Base-by-base conservation (phyloP, 2,888 invertebrate genomes). In the Cephonodes hylas region DNA sequence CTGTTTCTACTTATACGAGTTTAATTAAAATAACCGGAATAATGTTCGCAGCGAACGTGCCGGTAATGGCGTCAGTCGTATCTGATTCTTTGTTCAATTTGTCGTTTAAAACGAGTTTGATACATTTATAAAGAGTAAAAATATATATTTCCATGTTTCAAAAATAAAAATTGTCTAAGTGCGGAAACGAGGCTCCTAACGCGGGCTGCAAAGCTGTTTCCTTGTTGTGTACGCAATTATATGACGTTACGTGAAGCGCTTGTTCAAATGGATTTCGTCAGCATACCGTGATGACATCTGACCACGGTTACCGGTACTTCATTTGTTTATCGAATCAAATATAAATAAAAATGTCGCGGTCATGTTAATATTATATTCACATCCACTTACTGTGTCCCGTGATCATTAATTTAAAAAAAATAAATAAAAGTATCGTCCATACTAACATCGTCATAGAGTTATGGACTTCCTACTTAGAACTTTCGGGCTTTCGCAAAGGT, bases 401-500 rank as follows among this genome's bases (percentile, higher is more conserved):
- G n/a, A n/a, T n/a, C n/a, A n/a, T n/a, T n/a, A n/a, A n/a, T n/a
- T n/a, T n/a, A n/a, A n/a, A n/a, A n/a, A n/a, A n/a, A n/a, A n/a
- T n/a, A n/a, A n/a, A n/a, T n/a, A n/a, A 48, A 46, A 53, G 27
- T 31, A 53, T 3, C 27, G 64, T 84, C 83, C 80, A 77, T 61
- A 46, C 74, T 79, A 79, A 71, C 20, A 73, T 75, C 63, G 62
- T 34, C 80, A 60, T 64, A 62, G 65, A 69, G 63, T 66, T 70
- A 71, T 69, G 69, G 67, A 85, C 84, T 88, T 86, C 85, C 85
- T 85, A 84, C 80, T 85, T 86, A 89, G 88, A 88, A 88, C 81
- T 88, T 89, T 89, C 82, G 84, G 78, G 65, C 85, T 88, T 86
- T 88, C 81, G 80, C 76, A 81, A 81, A 82, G 77, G 75, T 73